Evolutionary conservation across 1,140 invertebrate genomes (phyloP).

Genomic region (Araneus ventricosus): DNA sequence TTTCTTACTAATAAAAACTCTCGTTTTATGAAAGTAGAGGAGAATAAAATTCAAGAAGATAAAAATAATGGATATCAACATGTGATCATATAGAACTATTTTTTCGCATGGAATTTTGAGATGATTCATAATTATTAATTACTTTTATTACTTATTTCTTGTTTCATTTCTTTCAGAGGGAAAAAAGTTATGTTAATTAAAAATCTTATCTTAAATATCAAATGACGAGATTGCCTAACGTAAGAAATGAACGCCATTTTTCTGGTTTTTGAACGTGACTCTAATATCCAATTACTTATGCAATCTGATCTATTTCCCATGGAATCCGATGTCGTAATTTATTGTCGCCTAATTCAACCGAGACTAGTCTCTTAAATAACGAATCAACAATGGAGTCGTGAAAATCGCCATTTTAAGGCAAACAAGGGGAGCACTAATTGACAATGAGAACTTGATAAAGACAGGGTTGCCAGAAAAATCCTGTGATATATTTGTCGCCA

Average conservation of each 20-base stretch:
- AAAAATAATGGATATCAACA: too few species aligned
- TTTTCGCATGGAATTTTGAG: too few species aligned
- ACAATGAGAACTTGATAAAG: constrained; percentile 40
- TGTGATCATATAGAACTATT: too few species aligned
- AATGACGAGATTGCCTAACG: background rate
- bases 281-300: constrained; percentile 60
- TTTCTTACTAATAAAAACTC: too few species aligned
- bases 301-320: constrained; percentile 45
- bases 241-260: background rate
- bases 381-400: constrained; percentile 59
- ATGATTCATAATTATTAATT: too few species aligned
- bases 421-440: constrained; percentile 52
- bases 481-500: constrained; percentile 34
- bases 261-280: background rate
- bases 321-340: constrained; percentile 29
- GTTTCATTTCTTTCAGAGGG: background rate
- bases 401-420: constrained; percentile 59
- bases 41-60: too few species aligned
- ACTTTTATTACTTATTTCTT: background rate
- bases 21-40: too few species aligned
- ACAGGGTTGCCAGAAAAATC: constrained; percentile 18
- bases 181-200: background rate
- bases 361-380: constrained; percentile 47
- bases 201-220: constrained; percentile 1
- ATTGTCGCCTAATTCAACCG: background rate